phyloP scores from a whole-genome alignment of 2,888 invertebrate species.

The Spilarctia lutea region DNA sequence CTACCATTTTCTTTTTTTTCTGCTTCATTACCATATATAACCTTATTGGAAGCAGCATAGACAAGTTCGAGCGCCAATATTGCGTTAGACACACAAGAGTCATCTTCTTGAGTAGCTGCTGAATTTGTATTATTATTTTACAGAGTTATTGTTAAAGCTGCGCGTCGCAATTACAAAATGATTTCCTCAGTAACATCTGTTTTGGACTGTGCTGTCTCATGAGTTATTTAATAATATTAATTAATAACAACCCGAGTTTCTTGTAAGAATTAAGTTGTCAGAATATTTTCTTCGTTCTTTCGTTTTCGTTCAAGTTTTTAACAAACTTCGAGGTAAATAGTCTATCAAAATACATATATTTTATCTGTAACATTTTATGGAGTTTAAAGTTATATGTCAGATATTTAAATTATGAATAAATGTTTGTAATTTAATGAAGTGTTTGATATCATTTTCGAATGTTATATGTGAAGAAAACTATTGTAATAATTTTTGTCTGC shows the following conservation, averaged over 20 bases:
- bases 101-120: too few species aligned
- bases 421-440: too few species aligned
- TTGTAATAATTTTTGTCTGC: too few species aligned
- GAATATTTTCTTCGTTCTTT: neutral
- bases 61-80: too few species aligned
- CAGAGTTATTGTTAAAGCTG: neutral
- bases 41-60: too few species aligned
- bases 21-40: neutral
- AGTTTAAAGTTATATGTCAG: too few species aligned
- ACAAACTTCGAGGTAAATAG: neutral
- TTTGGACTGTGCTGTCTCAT: neutral
- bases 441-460: too few species aligned
- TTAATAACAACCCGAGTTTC: neutral
- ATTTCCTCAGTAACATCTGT: neutral
- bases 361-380: neutral
- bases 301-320: neutral
- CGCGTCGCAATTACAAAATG: neutral
- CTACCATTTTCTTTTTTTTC: neutral
- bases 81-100: too few species aligned
- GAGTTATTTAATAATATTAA: constrained; percentile 1
- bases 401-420: too few species aligned
- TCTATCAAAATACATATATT: too few species aligned
- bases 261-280: neutral
- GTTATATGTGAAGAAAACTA: too few species aligned
- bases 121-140: neutral